Conservation (phyloP, 64 coral and sea anemone genomes). For the Pocillopora verrucosa region DNA sequence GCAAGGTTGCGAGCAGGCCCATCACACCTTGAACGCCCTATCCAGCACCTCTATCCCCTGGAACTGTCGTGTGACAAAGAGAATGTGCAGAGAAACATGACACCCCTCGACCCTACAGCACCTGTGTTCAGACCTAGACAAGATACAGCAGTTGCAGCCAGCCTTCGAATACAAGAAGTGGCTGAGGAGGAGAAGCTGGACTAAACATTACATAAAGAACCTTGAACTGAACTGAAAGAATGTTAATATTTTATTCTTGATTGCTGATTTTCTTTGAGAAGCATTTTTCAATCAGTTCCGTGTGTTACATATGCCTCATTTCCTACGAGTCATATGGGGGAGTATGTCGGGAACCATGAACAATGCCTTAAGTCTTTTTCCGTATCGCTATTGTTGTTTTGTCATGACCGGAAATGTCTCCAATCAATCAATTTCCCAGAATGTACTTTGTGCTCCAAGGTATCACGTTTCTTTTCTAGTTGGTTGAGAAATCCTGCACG, state of each 20-base stretch:
- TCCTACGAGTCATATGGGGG: constrained; percentile 2
- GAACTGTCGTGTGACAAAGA: constrained; percentile 28
- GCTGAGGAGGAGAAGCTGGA: not conserved
- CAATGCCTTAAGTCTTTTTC: constrained; percentile 3
- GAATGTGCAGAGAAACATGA: not conserved
- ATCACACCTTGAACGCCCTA: constrained; percentile 18
- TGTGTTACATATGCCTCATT: constrained; percentile 4
- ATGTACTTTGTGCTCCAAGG: constrained; percentile 12
- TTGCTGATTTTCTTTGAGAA: not conserved
- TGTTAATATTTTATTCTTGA: not conserved
- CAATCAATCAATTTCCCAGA: not conserved
- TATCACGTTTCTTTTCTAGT: not conserved
- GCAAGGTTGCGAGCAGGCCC: not conserved
- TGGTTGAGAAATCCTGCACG: not conserved
- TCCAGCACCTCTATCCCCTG: constrained; percentile 12
- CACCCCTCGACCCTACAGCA: constrained; percentile 11
- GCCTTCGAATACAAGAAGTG: constrained; percentile 1
- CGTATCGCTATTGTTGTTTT: not conserved
- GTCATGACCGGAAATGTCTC: not conserved
- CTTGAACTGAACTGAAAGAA: not conserved
- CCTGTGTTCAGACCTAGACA: not conserved
- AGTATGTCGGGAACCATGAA: constrained; percentile 15
- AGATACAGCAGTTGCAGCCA: constrained; percentile 12
- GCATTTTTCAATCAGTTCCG: not conserved
- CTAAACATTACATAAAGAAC: not conserved